Evolutionary conservation across 1,140 invertebrate genomes (phyloP).

Genomic region (Drosophila truncata): DNA sequence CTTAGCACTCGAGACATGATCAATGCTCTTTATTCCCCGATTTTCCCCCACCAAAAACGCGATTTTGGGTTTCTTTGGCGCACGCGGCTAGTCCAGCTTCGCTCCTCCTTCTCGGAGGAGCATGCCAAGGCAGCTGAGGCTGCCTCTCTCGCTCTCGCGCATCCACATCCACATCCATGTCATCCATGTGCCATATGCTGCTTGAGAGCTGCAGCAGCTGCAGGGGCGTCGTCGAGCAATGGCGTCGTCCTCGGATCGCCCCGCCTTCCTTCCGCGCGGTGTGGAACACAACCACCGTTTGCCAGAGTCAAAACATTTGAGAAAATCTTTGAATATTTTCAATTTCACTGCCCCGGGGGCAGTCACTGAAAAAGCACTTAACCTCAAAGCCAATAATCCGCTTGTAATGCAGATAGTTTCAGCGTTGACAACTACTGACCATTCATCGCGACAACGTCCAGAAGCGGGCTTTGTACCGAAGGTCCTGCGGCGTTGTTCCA

Average conservation of each 20-base stretch:
- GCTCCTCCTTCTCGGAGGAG: slow-evolving; percentile 53
- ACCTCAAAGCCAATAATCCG: slow-evolving; percentile 83
- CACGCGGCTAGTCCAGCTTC: slow-evolving; percentile 40
- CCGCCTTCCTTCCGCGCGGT: slow-evolving; percentile 69
- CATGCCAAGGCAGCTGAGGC: slow-evolving; percentile 61
- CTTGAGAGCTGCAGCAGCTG: slow-evolving; percentile 55
- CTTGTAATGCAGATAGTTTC: slow-evolving; percentile 77
- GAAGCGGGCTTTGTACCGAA: slow-evolving; percentile 41
- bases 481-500: slow-evolving; percentile 68
- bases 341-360: slow-evolving; percentile 53
- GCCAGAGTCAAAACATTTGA: slow-evolving; percentile 74
- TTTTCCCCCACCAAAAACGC: slow-evolving; percentile 43
- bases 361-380: slow-evolving; percentile 71
- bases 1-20: slow-evolving; percentile 38
- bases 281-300: slow-evolving; percentile 18
- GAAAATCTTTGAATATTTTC: slow-evolving; percentile 47
- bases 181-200: slow-evolving; percentile 27
- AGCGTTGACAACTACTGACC: slow-evolving; percentile 32
- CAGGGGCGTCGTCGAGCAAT: slow-evolving; percentile 53
- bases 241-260: slow-evolving; percentile 64
- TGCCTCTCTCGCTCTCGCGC: slow-evolving; percentile 13
- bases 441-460: slow-evolving; percentile 17
- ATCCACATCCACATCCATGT: slow-evolving; percentile 3
- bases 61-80: slow-evolving; percentile 42
- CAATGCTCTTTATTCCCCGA: slow-evolving; percentile 41